Evolutionary conservation across 2,797 vertebrate species (phyloP).

Genomic region (Acanthis flammea): DNA sequence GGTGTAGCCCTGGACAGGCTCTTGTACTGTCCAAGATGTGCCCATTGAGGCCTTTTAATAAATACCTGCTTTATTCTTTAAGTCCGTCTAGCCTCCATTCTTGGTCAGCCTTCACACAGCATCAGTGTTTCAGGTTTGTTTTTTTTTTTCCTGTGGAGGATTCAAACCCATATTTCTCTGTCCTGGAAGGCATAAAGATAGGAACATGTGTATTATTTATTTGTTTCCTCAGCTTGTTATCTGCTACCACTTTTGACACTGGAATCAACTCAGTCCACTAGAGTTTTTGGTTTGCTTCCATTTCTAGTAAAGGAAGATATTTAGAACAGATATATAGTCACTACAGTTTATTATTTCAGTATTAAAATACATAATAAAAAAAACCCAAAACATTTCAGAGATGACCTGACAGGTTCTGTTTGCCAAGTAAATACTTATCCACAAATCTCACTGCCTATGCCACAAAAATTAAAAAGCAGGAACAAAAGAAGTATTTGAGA

Average conservation of each 20-base stretch:
- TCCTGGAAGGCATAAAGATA: not conserved
- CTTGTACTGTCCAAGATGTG: not conserved
- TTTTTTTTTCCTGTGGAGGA: not conserved
- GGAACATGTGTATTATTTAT: not conserved
- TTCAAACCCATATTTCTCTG: not conserved
- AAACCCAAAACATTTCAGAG: not conserved
- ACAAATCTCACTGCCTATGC: not conserved
- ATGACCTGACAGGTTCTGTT: not conserved
- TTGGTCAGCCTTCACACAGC: not conserved
- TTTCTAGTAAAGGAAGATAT: not conserved
- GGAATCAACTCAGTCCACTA: not conserved
- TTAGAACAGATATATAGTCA: not conserved
- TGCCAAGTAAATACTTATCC: not conserved
- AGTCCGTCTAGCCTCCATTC: not conserved
- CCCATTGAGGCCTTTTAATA: not conserved
- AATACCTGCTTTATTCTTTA: not conserved
- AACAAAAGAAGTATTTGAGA: not conserved
- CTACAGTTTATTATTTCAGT: not conserved
- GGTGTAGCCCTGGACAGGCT: not conserved
- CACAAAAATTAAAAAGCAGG: not conserved
- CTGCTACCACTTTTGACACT: not conserved
- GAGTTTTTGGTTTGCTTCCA: not conserved
- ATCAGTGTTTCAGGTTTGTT: not conserved
- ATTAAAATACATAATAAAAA: not conserved
- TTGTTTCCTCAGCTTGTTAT: not conserved